These are phyloP conservation scores for Drosophila atripex DNA, from an alignment of 2,888 invertebrate species.

Conservation along the genomic window DNA sequence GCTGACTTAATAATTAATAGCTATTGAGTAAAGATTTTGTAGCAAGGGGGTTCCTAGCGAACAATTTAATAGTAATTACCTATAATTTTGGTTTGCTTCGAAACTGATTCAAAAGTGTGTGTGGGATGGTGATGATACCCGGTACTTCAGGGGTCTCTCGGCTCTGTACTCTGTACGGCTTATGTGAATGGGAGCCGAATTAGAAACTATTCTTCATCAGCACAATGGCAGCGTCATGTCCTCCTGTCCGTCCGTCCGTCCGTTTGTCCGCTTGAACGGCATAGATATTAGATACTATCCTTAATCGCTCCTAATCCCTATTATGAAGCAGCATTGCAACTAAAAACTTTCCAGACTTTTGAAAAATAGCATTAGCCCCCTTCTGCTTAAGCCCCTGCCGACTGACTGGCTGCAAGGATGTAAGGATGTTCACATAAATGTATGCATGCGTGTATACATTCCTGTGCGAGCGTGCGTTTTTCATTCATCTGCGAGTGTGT, in stretches of 20 bases:
- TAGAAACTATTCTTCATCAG: background rate
- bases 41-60: background rate
- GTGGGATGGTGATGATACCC: background rate
- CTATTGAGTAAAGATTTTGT: background rate
- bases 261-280: background rate
- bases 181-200: background rate
- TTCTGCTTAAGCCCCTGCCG: background rate
- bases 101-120: background rate
- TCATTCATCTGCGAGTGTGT: conserved; percentile 6
- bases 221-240: background rate
- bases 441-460: conserved; percentile 16
- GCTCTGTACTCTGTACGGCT: background rate
- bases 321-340: background rate
- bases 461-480: conserved; percentile 4
- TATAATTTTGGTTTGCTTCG: background rate
- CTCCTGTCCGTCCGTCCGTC: too few species aligned
- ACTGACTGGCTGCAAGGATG: conserved; percentile 2
- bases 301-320: background rate
- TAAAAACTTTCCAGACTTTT: background rate
- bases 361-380: background rate
- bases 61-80: background rate
- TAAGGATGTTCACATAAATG: conserved; percentile 7
- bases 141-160: background rate
- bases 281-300: conserved; percentile 1
- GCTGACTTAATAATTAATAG: conserved; percentile 1